Evolutionary conservation across 2,888 invertebrate genomes (phyloP).

Genomic region (Watsonalla binaria): DNA sequence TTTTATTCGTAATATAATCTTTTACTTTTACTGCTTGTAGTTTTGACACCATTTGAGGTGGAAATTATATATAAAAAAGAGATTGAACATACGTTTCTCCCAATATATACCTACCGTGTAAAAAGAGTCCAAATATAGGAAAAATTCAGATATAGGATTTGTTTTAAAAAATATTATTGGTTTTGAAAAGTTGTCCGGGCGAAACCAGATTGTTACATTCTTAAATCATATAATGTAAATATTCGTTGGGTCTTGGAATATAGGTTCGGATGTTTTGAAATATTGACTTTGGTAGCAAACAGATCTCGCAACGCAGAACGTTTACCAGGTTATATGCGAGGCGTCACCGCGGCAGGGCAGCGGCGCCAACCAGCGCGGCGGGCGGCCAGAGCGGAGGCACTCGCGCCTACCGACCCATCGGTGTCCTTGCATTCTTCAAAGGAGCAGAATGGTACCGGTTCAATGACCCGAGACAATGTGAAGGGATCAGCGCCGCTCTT

Average conservation of each 20-base stretch:
- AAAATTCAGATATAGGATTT: too few species aligned
- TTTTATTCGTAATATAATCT: too few species aligned
- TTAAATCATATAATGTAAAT: too few species aligned
- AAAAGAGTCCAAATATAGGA: too few species aligned
- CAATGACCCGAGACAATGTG: conserved; percentile 69
- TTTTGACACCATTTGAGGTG: too few species aligned
- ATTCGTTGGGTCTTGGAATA: conserved; percentile 18
- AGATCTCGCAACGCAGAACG: conserved; percentile 32
- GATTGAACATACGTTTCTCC: too few species aligned
- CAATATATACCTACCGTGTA: too few species aligned
- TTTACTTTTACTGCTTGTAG: too few species aligned
- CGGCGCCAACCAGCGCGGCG: conserved; percentile 9
- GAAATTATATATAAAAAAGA: too few species aligned
- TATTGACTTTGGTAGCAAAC: conserved; percentile 44
- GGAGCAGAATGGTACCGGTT: conserved; percentile 66
- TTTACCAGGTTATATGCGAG: conserved; percentile 12
- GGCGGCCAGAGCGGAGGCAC: conserved; percentile 11
- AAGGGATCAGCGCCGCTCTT: conserved; percentile 56
- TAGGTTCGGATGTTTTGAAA: conserved; percentile 42
- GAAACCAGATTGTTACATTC: too few species aligned
- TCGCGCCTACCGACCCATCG: conserved; percentile 46
- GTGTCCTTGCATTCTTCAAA: conserved; percentile 71
- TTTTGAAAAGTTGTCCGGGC: too few species aligned
- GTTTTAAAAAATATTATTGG: too few species aligned
- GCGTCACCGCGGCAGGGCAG: conserved; percentile 9